A percentile compares a stretch with the other conserved stretches of the same genome.
phyloP scores from a whole-genome alignment of 2,797 vertebrate species.

The Pseudochaenichthys georgianus region DNA sequence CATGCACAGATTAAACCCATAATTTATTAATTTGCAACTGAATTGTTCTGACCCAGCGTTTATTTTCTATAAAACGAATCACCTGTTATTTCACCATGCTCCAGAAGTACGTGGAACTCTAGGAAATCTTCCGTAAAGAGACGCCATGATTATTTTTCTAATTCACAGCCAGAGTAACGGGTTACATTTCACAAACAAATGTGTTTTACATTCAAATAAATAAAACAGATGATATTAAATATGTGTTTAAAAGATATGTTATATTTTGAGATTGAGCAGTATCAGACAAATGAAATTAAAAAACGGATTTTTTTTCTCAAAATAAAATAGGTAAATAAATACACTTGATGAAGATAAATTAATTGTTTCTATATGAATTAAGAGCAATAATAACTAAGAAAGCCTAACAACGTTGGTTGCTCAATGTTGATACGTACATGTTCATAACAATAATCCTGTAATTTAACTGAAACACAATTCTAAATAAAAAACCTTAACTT shows the following conservation, averaged over 20 bases:
- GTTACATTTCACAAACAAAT: neutral
- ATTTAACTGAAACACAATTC: neutral
- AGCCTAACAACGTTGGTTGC: no score
- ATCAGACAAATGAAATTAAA: no score
- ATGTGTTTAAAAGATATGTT: no score
- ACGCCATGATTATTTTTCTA: no score
- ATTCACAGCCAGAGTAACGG: neutral
- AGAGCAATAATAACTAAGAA: neutral
- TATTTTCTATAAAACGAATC: neutral
- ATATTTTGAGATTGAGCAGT: no score
- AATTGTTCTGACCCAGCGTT: neutral
- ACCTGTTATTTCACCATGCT: neutral
- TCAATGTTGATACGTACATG: neutral
- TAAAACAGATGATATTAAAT: no score
- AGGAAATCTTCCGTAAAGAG: neutral
- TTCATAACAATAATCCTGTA: no score
- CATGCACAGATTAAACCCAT: neutral
- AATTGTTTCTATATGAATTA: neutral
- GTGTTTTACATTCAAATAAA: no score
- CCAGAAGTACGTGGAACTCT: neutral
- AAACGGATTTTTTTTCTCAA: no score
- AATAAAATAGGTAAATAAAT: no score
- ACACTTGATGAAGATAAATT: neutral
- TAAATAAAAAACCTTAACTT: neutral
- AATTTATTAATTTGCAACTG: neutral